Conservation (phyloP, 2,888 invertebrate genomes). For the Cerastoderma edule region DNA sequence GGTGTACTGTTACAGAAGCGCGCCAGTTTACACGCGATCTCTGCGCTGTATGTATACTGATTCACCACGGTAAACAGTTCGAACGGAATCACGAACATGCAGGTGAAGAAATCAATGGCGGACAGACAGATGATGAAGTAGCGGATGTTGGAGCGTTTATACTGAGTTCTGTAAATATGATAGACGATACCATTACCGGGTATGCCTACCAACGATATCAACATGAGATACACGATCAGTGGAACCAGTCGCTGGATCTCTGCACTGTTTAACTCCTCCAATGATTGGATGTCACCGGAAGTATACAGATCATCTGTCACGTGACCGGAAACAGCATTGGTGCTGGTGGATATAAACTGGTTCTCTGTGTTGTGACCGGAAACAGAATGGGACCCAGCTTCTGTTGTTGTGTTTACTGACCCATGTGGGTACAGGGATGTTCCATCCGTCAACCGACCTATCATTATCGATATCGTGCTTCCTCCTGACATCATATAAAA, state of each 20-base stretch:
- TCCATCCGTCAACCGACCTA: too few species aligned
- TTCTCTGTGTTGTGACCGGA: too few species aligned
- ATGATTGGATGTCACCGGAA: too few species aligned
- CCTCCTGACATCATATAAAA: too few species aligned
- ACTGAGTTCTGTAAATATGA: conserved; percentile 48
- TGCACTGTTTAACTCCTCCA: conserved; percentile 44
- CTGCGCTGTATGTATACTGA: conserved; percentile 45
- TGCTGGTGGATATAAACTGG: too few species aligned
- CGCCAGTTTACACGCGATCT: conserved; percentile 40
- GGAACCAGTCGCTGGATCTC: conserved; percentile 49
- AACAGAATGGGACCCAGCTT: too few species aligned
- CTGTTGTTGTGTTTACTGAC: too few species aligned
- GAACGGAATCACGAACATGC: conserved; percentile 48
- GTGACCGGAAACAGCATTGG: too few species aligned
- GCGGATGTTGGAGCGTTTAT: conserved; percentile 49
- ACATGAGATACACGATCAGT: conserved; percentile 36
- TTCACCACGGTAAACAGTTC: conserved; percentile 46
- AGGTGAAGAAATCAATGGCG: conserved; percentile 52
- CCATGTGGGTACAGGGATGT: too few species aligned
- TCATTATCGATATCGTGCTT: too few species aligned
- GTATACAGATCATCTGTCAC: too few species aligned
- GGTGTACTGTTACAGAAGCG: conserved; percentile 42
- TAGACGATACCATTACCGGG: conserved; percentile 51
- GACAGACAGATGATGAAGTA: conserved; percentile 51
- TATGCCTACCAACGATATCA: conserved; percentile 44